These are phyloP conservation scores for Drosophila anceps DNA, from an alignment of 2,888 invertebrate genomes.

Conservation along the genomic window DNA sequence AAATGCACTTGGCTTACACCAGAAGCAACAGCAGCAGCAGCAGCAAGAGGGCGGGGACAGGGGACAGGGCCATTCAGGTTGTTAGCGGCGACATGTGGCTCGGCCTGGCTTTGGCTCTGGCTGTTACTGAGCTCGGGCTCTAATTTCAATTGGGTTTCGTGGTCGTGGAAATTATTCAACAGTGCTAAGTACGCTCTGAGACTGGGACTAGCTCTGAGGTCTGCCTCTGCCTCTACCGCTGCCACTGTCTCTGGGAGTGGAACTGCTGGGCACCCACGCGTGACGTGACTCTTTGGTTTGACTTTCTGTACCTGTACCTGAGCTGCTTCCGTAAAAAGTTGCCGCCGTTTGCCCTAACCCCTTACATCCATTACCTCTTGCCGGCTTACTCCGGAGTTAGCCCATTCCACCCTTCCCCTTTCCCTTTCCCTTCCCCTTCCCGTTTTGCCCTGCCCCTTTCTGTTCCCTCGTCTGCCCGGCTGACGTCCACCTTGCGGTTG, in stretches of 20 bases:
- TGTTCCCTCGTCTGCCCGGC: constrained; percentile 3
- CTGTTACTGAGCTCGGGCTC: constrained; percentile 73
- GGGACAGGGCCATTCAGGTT: constrained; percentile 62
- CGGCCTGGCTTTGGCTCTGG: constrained; percentile 36
- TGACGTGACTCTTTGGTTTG: constrained; percentile 82
- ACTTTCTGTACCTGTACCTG: constrained; percentile 73
- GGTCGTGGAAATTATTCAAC: constrained; percentile 80
- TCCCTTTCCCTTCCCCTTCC: not conserved
- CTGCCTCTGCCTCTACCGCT: constrained; percentile 2
- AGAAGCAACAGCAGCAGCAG: constrained; percentile 17
- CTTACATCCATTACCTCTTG: constrained; percentile 19
- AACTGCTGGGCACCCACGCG: constrained; percentile 75
- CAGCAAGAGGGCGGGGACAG: constrained; percentile 6
- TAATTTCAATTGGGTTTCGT: constrained; percentile 81
- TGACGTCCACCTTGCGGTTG: constrained; percentile 64
- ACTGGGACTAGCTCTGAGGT: constrained; percentile 31
- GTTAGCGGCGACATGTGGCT: constrained; percentile 79
- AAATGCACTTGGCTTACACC: constrained; percentile 78
- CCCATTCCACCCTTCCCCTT: constrained; percentile 3
- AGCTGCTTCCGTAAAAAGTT: constrained; percentile 78
- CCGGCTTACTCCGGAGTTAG: constrained; percentile 9
- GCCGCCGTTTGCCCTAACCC: constrained; percentile 54
- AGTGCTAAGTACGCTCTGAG: constrained; percentile 75
- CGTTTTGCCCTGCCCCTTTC: not conserved
- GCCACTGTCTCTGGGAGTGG: constrained; percentile 30